Base-by-base conservation (phyloP, 2,888 invertebrate species). In the Hydriomena furcata region DNA sequence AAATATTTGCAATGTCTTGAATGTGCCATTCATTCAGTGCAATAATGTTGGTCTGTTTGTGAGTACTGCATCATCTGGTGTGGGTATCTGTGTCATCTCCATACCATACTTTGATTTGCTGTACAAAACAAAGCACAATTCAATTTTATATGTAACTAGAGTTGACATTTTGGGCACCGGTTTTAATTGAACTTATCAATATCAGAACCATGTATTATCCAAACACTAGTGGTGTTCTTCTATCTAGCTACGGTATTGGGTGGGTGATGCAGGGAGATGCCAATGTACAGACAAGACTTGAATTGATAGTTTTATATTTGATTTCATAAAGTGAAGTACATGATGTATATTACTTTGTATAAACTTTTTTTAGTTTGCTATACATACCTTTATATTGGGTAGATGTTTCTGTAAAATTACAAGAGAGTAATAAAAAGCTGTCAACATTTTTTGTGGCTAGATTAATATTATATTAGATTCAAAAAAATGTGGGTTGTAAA, bases 321-420 rank as follows among this genome's bases (percentile, higher is more conserved):
- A 36, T 37, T 54, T 45, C 37, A 7, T 45, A 34, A 45, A 30
- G 41, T 42, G 45, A 42, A 51, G 55, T 53, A 47, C 52, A 40
- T 53, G 10, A 46, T 50, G 50, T 47, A 52, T 50, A 52, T 52
- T 54, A 55, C 54, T 59, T 56, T 52, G 44, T 52, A 47, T 43
- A 52, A 38, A 47, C 47, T 34, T 41, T 42, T n/a, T 43, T 36
- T 40, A 30, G 30, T 48, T 52, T 53, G 38, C 30, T 52, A 47
- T 38, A 47, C 30, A 47, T 38, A 47, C 30, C 28, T 52, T 47
- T 31, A 25, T 47, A 47, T 44, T 47, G 24, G 32, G 20, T 38
- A 35, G 11, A 30, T 24, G 25, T 43, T 47, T 52, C 36, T 47
- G 11, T 37, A 21, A 47, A 46, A 44, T 44, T 43, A 30, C 28